Percentiles rank a stretch among this genome's conserved stretches.
Conservation (phyloP, 2,797 vertebrate species). For the Gorsachius magnificus region DNA sequence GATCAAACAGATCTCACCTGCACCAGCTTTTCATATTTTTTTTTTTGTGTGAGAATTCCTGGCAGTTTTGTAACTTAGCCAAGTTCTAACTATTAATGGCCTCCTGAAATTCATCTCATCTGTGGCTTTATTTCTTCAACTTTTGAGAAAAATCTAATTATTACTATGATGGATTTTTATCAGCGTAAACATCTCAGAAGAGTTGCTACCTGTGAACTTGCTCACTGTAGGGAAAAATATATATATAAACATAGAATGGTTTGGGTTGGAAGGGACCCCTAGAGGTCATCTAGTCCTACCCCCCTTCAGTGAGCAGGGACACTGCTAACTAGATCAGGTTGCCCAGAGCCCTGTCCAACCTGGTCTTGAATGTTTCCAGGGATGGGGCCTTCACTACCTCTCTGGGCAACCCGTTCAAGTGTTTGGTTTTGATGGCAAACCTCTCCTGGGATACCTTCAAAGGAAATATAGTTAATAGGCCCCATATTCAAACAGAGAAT, state of each 20-base stretch:
- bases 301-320: too few relatives aligned
- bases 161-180: neutral
- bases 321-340: too few relatives aligned
- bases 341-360: too few relatives aligned
- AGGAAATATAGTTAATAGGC: slow-evolving; percentile 3
- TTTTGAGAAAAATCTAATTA: neutral
- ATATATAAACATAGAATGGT: neutral
- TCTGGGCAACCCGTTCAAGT: neutral
- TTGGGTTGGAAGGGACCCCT: too few relatives aligned
- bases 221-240: neutral
- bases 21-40: neutral
- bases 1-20: slow-evolving; percentile 22
- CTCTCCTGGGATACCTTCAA: slow-evolving; percentile 7
- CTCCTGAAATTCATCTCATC: neutral
- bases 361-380: too few relatives aligned
- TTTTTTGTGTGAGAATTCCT: neutral
- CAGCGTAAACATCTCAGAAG: neutral
- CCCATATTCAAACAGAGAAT: neutral
- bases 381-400: too few relatives aligned
- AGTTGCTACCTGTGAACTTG: slow-evolving; percentile 19
- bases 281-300: too few relatives aligned
- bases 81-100: neutral
- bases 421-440: slow-evolving; percentile 39
- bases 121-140: neutral
- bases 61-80: slow-evolving; percentile 1